Conservation (phyloP, 1,140 invertebrate species). For the Drosophila cardini region DNA sequence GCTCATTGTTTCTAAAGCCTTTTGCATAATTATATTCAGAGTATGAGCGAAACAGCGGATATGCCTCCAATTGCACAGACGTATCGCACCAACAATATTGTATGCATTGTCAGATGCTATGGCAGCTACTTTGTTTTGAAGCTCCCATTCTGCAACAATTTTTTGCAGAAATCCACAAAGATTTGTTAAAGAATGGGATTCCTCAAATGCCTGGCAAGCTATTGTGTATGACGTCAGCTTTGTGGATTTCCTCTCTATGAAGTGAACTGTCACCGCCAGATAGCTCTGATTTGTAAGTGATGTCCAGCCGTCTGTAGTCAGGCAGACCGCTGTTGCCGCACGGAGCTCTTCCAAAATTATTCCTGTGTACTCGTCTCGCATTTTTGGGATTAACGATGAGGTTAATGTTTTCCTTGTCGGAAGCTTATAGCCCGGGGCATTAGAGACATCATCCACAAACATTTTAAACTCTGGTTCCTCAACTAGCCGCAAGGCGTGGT, state of each 20-base stretch:
- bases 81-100: neutral
- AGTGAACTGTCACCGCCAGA: neutral
- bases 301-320: neutral
- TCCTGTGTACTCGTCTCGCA: neutral
- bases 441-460: too few species aligned
- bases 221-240: neutral
- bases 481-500: too few species aligned
- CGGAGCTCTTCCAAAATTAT: neutral
- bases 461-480: too few species aligned
- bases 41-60: neutral
- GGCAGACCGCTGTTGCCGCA: neutral
- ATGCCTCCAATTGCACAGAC: neutral
- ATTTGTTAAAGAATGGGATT: neutral
- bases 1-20: constrained; percentile 10
- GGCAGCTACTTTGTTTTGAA: neutral
- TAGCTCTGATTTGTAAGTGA: neutral
- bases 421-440: too few species aligned
- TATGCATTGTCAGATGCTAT: neutral
- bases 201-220: neutral
- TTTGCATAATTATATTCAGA: constrained; percentile 27
- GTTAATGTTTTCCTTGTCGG: too few species aligned
- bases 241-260: neutral
- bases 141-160: neutral
- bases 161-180: neutral
- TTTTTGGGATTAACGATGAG: too few species aligned